Conservation (phyloP, 1,140 invertebrate genomes). For the Trachelipus rathkii region DNA sequence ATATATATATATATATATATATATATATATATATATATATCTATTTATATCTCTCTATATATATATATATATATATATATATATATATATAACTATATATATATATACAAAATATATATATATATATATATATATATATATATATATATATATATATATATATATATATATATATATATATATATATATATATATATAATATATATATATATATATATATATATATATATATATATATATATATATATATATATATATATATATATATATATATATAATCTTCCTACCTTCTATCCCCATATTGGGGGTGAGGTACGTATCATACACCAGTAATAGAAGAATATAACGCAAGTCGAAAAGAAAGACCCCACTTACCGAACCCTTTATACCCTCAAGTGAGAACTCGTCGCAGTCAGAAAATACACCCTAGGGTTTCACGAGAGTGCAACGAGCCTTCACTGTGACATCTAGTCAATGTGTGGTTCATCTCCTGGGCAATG, state of each 20-base stretch:
- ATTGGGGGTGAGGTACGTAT: too few species aligned
- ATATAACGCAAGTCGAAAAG: too few species aligned
- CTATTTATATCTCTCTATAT: conserved; percentile 23
- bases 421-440: too few species aligned
- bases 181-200: conserved; percentile 26
- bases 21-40: conserved; percentile 24
- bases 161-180: conserved; percentile 24
- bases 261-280: conserved; percentile 1
- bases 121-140: conserved; percentile 14
- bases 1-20: conserved; percentile 22
- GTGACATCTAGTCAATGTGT: too few species aligned
- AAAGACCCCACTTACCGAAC: too few species aligned
- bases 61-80: conserved; percentile 29
- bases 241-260: conserved; percentile 7
- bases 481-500: too few species aligned
- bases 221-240: conserved; percentile 27
- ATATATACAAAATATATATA: neutral
- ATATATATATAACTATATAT: conserved; percentile 22
- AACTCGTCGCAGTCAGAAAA: too few species aligned
- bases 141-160: conserved; percentile 24
- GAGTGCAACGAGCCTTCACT: too few species aligned
- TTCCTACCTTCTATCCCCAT: too few species aligned
- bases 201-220: conserved; percentile 22
- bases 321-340: too few species aligned
- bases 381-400: too few species aligned